A percentile compares a stretch with the other conserved stretches of the same genome.
These are phyloP conservation scores for Talpa occidentalis DNA, from an alignment of 2,113 vertebrate species.

Conservation along the genomic window DNA sequence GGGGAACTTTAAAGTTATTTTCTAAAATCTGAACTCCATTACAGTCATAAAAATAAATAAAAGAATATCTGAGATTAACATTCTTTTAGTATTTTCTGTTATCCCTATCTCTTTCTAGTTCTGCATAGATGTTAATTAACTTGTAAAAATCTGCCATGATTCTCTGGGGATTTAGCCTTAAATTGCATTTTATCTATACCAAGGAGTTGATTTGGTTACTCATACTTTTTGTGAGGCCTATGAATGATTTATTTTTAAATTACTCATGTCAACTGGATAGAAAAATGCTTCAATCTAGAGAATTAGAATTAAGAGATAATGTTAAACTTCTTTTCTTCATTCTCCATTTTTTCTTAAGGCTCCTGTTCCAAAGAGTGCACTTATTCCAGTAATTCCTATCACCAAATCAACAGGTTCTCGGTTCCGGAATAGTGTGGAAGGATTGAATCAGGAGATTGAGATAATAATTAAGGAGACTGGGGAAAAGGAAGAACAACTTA, in stretches of 20 bases:
- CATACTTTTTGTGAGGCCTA: neutral
- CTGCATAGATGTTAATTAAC: conserved; percentile 11
- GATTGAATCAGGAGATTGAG: conserved; percentile 98
- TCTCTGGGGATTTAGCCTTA: neutral
- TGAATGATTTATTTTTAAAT: conserved; percentile 27
- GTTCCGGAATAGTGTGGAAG: conserved; percentile 98
- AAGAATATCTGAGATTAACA: neutral
- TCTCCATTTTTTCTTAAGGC: conserved; percentile 86
- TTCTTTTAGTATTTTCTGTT: conserved; percentile 47
- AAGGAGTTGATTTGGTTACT: neutral
- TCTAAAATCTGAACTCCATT: conserved; percentile 31
- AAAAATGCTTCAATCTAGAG: neutral
- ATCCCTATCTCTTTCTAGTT: neutral
- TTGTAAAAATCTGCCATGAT: conserved; percentile 11
- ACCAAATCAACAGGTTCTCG: conserved; percentile 95
- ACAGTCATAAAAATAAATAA: neutral
- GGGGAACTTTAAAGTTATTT: neutral
- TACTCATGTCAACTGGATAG: neutral
- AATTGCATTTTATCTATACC: neutral
- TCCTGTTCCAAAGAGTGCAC: conserved; percentile 95
- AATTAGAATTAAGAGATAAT: neutral
- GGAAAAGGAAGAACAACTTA: conserved; percentile 95
- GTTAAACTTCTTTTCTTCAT: conserved; percentile 24
- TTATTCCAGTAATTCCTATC: conserved; percentile 95
- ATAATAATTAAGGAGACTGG: conserved; percentile 98